Conservation (phyloP, 2,113 vertebrate species). For the Bettongia penicillata region DNA sequence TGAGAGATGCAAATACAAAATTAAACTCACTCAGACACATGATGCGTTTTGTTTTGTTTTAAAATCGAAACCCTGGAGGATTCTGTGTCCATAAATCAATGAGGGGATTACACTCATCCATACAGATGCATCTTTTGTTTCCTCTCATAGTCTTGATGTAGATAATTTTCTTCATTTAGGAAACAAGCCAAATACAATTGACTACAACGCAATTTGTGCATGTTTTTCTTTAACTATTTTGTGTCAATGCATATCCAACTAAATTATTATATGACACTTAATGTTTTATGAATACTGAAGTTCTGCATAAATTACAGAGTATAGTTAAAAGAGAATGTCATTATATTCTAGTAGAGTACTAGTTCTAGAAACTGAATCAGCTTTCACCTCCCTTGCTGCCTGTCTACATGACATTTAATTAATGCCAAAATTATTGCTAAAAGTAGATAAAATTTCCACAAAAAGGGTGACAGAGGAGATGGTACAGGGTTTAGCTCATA, state of each 20-base stretch:
- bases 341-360: conserved; percentile 10
- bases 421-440: neutral
- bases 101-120: neutral
- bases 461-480: neutral
- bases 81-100: conserved; percentile 35
- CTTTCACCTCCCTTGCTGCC: neutral
- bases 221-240: conserved; percentile 28
- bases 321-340: neutral
- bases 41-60: neutral
- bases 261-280: neutral
- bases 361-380: neutral
- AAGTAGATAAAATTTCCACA: neutral
- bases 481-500: neutral
- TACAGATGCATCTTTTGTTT: conserved; percentile 25
- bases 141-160: conserved; percentile 23
- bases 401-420: neutral
- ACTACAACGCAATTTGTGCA: conserved; percentile 24
- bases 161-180: conserved; percentile 39
- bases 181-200: conserved; percentile 13
- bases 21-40: conserved; percentile 40
- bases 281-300: conserved; percentile 2
- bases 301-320: neutral
- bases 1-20: conserved; percentile 62
- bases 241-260: conserved; percentile 27
- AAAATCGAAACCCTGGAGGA: neutral